Evolutionary conservation across 2,888 invertebrate genomes (phyloP).

Genomic region (Agrotis ipsilon): DNA sequence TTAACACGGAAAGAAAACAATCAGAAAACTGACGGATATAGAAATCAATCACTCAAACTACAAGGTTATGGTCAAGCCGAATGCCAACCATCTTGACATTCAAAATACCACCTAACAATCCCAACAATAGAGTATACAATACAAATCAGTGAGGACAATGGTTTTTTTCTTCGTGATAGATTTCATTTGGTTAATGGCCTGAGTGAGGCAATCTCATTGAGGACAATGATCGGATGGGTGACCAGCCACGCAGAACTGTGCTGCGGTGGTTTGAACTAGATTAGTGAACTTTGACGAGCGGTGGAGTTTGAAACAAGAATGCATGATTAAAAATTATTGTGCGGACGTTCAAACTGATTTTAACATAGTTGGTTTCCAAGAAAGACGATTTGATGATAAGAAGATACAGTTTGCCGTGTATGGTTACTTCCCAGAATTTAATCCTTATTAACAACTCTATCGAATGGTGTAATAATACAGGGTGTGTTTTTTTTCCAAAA

Average conservation of each 20-base stretch:
- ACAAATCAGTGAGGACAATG: conserved; percentile 22
- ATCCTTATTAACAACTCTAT: too few relatives aligned
- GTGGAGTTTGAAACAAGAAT: background rate
- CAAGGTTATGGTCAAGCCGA: conserved; percentile 66
- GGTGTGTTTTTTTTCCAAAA: too few relatives aligned
- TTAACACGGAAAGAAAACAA: conserved; percentile 34
- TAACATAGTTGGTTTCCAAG: too few relatives aligned
- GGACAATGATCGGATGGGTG: conserved; percentile 52
- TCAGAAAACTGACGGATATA: conserved; percentile 14
- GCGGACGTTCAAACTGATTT: background rate
- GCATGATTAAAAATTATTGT: background rate
- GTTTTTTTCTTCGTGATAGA: conserved; percentile 27
- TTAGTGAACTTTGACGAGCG: background rate
- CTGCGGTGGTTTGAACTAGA: conserved; percentile 11
- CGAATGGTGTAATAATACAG: too few relatives aligned
- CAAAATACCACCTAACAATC: background rate
- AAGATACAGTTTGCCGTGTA: too few relatives aligned
- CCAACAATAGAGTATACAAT: conserved; percentile 28
- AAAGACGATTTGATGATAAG: too few relatives aligned
- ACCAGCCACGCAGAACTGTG: conserved; percentile 35
- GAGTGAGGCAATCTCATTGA: conserved; percentile 52
- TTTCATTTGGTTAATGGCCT: conserved; percentile 44
- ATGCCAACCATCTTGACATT: conserved; percentile 12
- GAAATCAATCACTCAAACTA: conserved; percentile 54
- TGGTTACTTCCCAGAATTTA: too few relatives aligned